Conservation (phyloP, 1,140 invertebrate genomes). For the Acromyrmex heyeri region DNA sequence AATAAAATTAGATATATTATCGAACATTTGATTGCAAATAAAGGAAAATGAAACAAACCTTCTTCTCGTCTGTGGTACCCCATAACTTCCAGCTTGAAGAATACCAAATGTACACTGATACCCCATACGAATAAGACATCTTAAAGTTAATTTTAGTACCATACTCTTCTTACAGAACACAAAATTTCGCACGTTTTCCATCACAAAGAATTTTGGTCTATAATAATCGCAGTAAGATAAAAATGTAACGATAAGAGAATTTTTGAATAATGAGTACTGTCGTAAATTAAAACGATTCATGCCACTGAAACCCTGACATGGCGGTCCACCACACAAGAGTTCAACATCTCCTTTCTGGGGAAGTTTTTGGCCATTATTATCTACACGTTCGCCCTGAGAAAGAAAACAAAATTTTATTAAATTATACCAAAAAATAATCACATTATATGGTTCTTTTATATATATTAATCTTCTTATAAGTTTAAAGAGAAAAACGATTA, state of each 20-base stretch:
- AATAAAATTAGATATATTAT: neutral
- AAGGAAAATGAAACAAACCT: constrained; percentile 84
- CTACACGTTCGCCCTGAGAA: constrained; percentile 86
- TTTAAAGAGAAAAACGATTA: too few relatives aligned
- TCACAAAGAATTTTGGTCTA: constrained; percentile 93
- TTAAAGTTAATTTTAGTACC: constrained; percentile 93
- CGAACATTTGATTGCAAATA: neutral
- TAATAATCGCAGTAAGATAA: constrained; percentile 96
- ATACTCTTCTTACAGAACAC: constrained; percentile 92
- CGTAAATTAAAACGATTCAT: constrained; percentile 96
- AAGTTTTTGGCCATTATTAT: constrained; percentile 88
- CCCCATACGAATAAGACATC: constrained; percentile 93
- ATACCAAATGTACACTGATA: constrained; percentile 96
- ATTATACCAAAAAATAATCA: neutral
- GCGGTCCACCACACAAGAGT: constrained; percentile 95
- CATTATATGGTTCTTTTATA: neutral
- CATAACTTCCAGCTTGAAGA: constrained; percentile 95
- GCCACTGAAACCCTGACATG: constrained; percentile 96
- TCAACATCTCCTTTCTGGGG: constrained; percentile 94
- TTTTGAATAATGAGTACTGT: constrained; percentile 96
- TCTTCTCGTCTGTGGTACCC: constrained; percentile 93
- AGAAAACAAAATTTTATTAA: constrained; percentile 31
- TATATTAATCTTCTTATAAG: neutral
- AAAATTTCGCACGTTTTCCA: constrained; percentile 96
- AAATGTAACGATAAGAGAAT: constrained; percentile 94